Base-by-base conservation (phyloP, 1,140 invertebrate genomes). In the Archegozetes longisetosus region DNA sequence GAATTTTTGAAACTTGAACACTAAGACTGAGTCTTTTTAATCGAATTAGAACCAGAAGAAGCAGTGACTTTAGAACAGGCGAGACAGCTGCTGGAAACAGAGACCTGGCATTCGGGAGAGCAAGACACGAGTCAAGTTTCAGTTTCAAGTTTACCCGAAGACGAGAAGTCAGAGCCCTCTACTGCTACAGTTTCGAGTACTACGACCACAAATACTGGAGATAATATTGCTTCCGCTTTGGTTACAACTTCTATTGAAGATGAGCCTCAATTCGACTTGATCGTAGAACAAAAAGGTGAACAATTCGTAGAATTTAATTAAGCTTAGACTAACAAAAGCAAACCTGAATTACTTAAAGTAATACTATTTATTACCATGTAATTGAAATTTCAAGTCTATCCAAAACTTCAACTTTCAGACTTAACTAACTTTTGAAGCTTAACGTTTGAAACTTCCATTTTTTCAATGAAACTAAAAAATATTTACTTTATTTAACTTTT, bases 101-200 rank as follows among this genome's bases (percentile, higher is more conserved):
- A 67, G 62, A 63, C 65, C 14, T 63, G 64, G 65, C 64, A 62
- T 14, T 64, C 60, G 22, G 32, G 60, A 51, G 67, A 68, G 50
- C 55, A 62, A 49, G 67, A 68, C 47, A 67, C 66, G 3, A 67
- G 67, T 61, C 67, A 68, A 52, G 67, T 68, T 12, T 67, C 67
- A 2, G 59, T 68, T 23, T 66, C 67, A 23, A 68, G 66, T 58
- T 55, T 67, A 29, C 66, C 66, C 3, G 66, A 68, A 52, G 67
- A 68, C 53, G 67, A 67, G 53, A 64, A 66, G 57, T 63, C 66
- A n/a, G 65, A 66, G 28, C 62, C 62, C 3, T 62, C 62, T 3
- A 62, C 64, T 13, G 61, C 62, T 24, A 65, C 62, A 20, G 55
- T 65, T 46, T 65, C 62, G 1, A 63, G 62, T 46, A 52, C 55